phyloP scores from a whole-genome alignment of 2,113 vertebrate species.

The Triplophysa dalaica region DNA sequence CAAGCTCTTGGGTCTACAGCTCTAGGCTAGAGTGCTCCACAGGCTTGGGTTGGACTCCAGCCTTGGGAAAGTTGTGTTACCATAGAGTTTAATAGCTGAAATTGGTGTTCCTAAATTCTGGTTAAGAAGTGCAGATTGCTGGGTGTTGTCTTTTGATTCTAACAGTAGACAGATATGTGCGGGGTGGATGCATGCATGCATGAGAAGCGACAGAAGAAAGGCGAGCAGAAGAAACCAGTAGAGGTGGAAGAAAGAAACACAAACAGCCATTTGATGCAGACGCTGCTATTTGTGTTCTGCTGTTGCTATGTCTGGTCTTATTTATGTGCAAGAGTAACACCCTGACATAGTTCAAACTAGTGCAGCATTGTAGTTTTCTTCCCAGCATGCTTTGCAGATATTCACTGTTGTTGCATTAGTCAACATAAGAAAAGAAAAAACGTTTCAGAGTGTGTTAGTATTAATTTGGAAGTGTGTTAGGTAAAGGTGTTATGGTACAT shows the following conservation, averaged over 20 bases:
- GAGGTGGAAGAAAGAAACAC: conserved; percentile 1
- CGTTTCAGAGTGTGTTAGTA: background rate
- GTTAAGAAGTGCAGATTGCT: conserved; percentile 51
- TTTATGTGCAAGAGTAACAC: conserved; percentile 7
- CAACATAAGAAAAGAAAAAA: background rate
- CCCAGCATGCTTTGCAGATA: background rate
- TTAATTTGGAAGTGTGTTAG: background rate
- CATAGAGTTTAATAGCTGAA: conserved; percentile 32
- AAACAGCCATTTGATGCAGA: background rate
- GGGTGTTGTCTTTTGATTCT: conserved; percentile 51
- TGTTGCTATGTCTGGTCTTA: conserved; percentile 5
- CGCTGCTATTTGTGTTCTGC: conserved; percentile 29
- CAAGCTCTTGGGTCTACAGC: conserved; percentile 10
- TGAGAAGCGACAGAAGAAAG: background rate
- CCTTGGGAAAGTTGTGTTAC: conserved; percentile 21
- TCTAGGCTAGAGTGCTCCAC: conserved; percentile 5
- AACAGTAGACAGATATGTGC: conserved; percentile 40
- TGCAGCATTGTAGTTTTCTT: background rate
- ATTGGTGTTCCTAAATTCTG: conserved; percentile 36
- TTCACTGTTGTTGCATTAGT: background rate
- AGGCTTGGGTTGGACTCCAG: conserved; percentile 24
- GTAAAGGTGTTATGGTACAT: background rate
- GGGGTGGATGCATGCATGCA: conserved; percentile 19
- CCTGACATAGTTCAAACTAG: conserved; percentile 2
- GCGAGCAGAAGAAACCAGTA: background rate